phyloP scores from a whole-genome alignment of 64 coral and sea anemone species.

The Hydrozoanthus tunicans region DNA sequence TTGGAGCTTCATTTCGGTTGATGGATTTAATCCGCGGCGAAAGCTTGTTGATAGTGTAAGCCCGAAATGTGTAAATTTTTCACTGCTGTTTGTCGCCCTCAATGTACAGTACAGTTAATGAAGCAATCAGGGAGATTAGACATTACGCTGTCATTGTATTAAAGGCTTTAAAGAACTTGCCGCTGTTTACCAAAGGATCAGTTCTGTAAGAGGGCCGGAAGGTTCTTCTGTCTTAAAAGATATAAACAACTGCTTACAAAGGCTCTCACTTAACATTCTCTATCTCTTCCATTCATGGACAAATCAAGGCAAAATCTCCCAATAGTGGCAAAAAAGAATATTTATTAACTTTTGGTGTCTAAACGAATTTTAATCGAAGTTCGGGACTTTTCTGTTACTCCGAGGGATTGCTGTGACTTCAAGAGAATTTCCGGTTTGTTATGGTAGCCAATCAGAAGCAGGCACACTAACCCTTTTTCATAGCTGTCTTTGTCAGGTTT shows the following conservation, averaged over 20 bases:
- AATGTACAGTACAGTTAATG: constrained; percentile 62
- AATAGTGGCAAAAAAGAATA: neutral
- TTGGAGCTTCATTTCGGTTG: neutral
- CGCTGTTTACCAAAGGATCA: constrained; percentile 40
- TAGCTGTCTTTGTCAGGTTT: neutral
- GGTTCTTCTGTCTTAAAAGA: constrained; percentile 40
- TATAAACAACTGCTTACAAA: constrained; percentile 13
- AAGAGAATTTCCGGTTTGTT: constrained; percentile 48
- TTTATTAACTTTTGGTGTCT: constrained; percentile 4
- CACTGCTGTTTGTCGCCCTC: constrained; percentile 32
- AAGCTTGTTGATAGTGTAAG: constrained; percentile 43
- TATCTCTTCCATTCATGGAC: neutral
- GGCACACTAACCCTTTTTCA: neutral
- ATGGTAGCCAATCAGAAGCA: constrained; percentile 12
- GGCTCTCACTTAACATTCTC: neutral
- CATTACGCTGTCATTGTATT: constrained; percentile 53
- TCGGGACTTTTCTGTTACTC: constrained; percentile 33
- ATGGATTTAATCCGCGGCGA: constrained; percentile 23
- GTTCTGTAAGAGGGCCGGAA: constrained; percentile 12
- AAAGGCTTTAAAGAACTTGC: constrained; percentile 52
- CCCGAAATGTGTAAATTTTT: constrained; percentile 58
- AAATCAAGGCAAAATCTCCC: neutral
- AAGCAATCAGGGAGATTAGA: constrained; percentile 48
- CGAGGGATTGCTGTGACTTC: constrained; percentile 38
- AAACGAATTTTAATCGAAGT: constrained; percentile 44